Evolutionary conservation across 2,797 vertebrate species (phyloP).

Genomic region (Semotilus atromaculatus): DNA sequence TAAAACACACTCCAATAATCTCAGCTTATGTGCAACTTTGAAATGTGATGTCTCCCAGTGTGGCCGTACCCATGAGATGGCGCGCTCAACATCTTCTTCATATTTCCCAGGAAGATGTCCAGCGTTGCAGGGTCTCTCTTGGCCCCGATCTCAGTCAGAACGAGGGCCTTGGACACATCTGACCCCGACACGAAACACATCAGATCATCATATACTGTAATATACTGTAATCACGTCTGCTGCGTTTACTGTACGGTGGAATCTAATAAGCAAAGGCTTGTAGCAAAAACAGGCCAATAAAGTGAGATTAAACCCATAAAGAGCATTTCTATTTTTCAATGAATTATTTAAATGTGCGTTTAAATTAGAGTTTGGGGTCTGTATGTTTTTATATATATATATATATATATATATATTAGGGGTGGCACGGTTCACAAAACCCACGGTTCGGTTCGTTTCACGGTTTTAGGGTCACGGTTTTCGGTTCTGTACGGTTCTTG

Average conservation of each 20-base stretch:
- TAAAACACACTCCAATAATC: too few species aligned
- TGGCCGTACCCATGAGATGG: conserved; percentile 76
- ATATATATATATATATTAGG: too few species aligned
- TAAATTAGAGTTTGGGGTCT: neutral
- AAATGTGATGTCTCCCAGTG: neutral
- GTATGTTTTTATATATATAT: neutral
- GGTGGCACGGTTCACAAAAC: too few species aligned
- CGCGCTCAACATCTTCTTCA: conserved; percentile 81
- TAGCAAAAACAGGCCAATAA: neutral
- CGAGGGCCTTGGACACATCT: conserved; percentile 87
- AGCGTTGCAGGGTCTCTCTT: conserved; percentile 84
- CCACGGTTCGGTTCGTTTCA: too few species aligned
- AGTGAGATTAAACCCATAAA: neutral
- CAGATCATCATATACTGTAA: neutral
- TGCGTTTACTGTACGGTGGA: neutral
- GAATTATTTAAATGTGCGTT: neutral
- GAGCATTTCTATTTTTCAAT: neutral
- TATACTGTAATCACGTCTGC: neutral
- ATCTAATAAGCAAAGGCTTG: neutral
- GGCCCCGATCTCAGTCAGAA: conserved; percentile 87
- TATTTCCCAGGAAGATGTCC: conserved; percentile 84
- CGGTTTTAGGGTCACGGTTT: too few species aligned
- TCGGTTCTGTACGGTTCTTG: too few species aligned
- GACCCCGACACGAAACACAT: neutral
- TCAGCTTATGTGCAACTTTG: too few species aligned